Conservation (phyloP, 2,888 invertebrate genomes). For the Drosophila nigritarsus region DNA sequence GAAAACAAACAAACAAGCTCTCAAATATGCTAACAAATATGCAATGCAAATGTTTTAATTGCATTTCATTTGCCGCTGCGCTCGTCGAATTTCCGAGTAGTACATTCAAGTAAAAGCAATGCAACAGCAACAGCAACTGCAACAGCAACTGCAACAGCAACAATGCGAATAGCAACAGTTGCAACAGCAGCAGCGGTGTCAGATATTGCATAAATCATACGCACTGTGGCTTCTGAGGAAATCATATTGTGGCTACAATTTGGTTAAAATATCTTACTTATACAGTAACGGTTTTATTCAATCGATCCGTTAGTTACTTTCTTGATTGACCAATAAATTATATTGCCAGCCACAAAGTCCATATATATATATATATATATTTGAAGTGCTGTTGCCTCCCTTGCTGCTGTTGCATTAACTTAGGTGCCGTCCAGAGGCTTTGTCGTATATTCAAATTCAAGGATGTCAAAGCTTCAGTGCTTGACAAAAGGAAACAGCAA, state of each 20-base stretch:
- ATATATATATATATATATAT: not conserved
- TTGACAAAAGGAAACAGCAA: constrained; percentile 35
- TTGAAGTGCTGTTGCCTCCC: constrained; percentile 3
- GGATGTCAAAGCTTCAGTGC: constrained; percentile 59
- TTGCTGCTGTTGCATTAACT: constrained; percentile 62
- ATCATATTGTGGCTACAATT: constrained; percentile 8
- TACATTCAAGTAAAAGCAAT: constrained; percentile 38
- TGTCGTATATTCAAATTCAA: constrained; percentile 66
- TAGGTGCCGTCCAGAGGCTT: constrained; percentile 85
- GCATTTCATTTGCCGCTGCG: constrained; percentile 66
- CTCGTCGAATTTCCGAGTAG: constrained; percentile 32
- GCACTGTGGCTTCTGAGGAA: constrained; percentile 43
- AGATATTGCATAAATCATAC: constrained; percentile 68
- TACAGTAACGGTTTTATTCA: not conserved
- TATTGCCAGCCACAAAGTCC: constrained; percentile 11
- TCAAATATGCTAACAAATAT: constrained; percentile 51
- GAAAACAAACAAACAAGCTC: constrained; percentile 19
- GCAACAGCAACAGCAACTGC: constrained; percentile 16
- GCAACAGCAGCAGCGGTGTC: constrained; percentile 11
- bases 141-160: constrained; percentile 6
- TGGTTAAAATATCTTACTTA: constrained; percentile 8
- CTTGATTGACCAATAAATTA: constrained; percentile 26
- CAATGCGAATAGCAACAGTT: constrained; percentile 1
- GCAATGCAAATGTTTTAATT: constrained; percentile 75
- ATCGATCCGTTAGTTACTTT: constrained; percentile 2